Evolutionary conservation across 2,797 vertebrate genomes (phyloP).

Genomic region (Gambelia wislizenii): DNA sequence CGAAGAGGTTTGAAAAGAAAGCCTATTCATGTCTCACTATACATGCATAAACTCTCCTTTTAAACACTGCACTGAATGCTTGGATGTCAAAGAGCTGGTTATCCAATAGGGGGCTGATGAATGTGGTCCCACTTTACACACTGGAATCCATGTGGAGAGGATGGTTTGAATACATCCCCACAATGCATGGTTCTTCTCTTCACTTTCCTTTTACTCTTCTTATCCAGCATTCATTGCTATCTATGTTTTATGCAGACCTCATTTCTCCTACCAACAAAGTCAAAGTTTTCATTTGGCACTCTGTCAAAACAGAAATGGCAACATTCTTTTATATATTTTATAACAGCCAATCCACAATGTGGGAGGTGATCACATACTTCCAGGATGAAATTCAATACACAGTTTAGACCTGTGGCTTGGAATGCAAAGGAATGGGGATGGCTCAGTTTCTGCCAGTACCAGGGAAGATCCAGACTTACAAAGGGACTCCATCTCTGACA

Average conservation of each 20-base stretch:
- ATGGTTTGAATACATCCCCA: background rate
- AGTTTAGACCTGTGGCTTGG: slow-evolving; percentile 29
- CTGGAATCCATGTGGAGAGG: background rate
- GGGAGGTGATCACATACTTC: slow-evolving; percentile 41
- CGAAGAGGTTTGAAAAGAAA: background rate
- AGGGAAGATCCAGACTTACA: background rate
- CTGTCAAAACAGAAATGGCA: slow-evolving; percentile 49
- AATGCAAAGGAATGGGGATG: background rate
- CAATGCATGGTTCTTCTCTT: too few relatives aligned
- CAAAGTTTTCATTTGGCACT: slow-evolving; percentile 52
- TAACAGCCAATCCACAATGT: slow-evolving; percentile 43
- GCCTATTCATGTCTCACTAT: background rate
- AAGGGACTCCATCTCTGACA: background rate
- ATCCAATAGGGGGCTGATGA: background rate
- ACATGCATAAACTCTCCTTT: background rate
- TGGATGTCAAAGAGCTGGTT: background rate
- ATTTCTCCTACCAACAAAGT: slow-evolving; percentile 46
- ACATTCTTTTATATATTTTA: slow-evolving; percentile 39
- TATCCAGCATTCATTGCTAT: slow-evolving; percentile 43
- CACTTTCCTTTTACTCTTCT: slow-evolving; percentile 30
- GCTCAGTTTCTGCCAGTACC: background rate
- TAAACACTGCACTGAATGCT: background rate
- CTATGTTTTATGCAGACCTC: slow-evolving; percentile 53
- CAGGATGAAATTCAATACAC: slow-evolving; percentile 49
- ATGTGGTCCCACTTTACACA: background rate